Evolutionary conservation across 1,140 invertebrate species (phyloP).

Genomic region (Chironomus tepperi): DNA sequence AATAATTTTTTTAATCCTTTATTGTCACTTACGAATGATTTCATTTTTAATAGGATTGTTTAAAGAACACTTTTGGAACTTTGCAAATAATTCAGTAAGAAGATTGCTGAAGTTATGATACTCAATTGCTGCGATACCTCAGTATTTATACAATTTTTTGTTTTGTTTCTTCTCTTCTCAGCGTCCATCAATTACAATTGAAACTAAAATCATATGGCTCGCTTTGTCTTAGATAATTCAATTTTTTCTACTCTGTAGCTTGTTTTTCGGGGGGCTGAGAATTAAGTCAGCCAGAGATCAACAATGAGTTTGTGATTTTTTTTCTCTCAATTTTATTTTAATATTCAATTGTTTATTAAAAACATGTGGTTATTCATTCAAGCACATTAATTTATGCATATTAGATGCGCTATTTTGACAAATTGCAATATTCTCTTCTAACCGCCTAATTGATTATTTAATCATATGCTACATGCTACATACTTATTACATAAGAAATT

Average conservation of each 20-base stretch:
- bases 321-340: not conserved
- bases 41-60: not conserved
- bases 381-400: not conserved
- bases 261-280: not conserved
- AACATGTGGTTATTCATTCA: not conserved
- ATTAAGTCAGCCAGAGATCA: not conserved
- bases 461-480: not conserved
- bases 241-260: not conserved
- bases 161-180: slow-evolving; percentile 15
- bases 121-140: not conserved
- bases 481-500: not conserved
- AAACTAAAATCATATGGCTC: slow-evolving; percentile 10
- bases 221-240: not conserved
- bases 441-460: not conserved
- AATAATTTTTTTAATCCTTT: not conserved
- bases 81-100: slow-evolving; percentile 18
- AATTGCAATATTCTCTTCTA: not conserved
- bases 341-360: not conserved
- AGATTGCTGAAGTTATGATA: slow-evolving; percentile 16
- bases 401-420: not conserved
- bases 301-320: not conserved
- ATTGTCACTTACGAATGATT: not conserved
- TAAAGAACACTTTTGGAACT: not conserved
- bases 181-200: slow-evolving; percentile 17
- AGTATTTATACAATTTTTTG: slow-evolving; percentile 20